Evolutionary conservation across 2,797 vertebrate genomes (phyloP), one percentile per base, ranked within the genome.

Genomic region (Brachymystax lenok): DNA sequence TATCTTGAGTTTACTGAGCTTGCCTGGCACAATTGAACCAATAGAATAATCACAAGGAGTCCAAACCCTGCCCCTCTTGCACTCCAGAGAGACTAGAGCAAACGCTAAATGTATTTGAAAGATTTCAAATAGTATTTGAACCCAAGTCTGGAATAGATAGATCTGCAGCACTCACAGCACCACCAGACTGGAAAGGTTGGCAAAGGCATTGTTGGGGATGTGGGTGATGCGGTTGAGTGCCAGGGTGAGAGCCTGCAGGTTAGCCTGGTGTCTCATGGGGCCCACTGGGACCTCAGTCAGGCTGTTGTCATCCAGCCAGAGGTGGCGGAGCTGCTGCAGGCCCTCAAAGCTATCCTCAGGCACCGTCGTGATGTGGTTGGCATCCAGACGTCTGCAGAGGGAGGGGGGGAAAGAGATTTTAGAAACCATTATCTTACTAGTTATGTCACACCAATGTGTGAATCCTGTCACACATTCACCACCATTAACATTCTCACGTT

Each of bases 231-330:
- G 95, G 93, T 99, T 99, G 54, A 99, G 97, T 0, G 98, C 98
- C 92, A 99, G 83, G 0, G 98, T 99, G 70, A 99, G 90, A 0
- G 98, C 98, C 90, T 99, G 98, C 75, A 99, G 95, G 71, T 98
- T 97, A 0, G 95, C 94, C 59, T 99, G 96, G 70, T 97, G 96
- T 88, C 94, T 95, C 78, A 99, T 95, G 0, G 97, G 96, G 1
- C 83, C 89, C 14, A 97, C 80, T 0, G 98, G 98, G 54, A 99
- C 96, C 85, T 97, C 95, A 0, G 93, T 95, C 89, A 99, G 87
- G 78, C 96, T 97, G 92, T 99, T 99, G 89, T 99, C 98, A 14
- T 99, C 98, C 86, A 99, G 79, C 98, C 98, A 99, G 67, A 99
- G 95, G 91, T 99, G 97, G 51, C 98, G 95, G 24, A 99, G 90